Base-by-base conservation (phyloP, 2,113 vertebrate genomes). In the Eptesicus fuscus region DNA sequence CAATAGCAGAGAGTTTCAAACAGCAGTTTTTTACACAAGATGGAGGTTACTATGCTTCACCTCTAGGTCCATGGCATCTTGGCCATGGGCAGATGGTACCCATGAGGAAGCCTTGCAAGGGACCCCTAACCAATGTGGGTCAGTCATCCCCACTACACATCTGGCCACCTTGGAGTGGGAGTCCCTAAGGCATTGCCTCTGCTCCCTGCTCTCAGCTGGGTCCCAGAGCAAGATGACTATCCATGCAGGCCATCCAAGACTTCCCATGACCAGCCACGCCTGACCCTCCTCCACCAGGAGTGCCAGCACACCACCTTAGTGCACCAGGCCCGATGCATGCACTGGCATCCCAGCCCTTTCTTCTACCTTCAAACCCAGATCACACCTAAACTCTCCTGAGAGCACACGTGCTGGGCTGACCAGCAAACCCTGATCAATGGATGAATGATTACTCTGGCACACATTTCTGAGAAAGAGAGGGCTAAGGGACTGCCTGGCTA, bases 291-390 rank as follows among this genome's bases (percentile, higher is more conserved):
- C 65, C 14, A 6, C 37, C 1, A 61, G 32, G 65, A 35, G 47
- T 9, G 20, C 44, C 37, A 11, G 13, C 0, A 0, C 5, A 28
- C 49, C 63, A 22, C 1, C 32, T 2, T 28, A 40, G 35, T 4
- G 2, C 59, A 65, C 12, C 3, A 0, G 8, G 37, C 13, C 56
- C 37, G 18, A 2, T 1, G 8, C 17, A 2, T 0, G 10, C 47
- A 10, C 63, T 17, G 69, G 44, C 4, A 11, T 1, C 28, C 42
- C 65, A 56, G 35, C n/a, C 40, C n/a, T 42, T 56, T 74, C 44
- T 51, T 6, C 67, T 12, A n/a, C 28, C 32, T 18, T 59, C 37
- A 3, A 76, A 69, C 22, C 47, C 51, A 85, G 37, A 47, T 42
- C 9, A 76, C 10, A 70, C 61, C 49, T 30, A 3, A 76, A 69